Base-by-base conservation (phyloP, 2,113 vertebrate species). In the Ciconia boyciana region DNA sequence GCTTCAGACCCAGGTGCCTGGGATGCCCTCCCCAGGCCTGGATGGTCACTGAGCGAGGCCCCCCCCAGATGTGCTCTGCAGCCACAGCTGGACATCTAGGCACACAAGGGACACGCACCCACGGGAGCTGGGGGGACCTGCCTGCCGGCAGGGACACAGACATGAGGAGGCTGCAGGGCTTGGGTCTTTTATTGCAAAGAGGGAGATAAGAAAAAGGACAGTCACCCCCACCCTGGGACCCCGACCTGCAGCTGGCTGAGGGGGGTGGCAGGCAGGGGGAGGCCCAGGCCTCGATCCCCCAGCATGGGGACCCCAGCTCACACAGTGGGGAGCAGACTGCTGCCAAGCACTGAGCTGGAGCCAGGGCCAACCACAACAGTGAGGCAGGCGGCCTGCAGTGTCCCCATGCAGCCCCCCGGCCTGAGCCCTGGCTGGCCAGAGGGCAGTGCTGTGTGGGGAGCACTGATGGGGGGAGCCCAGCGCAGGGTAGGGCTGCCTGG, bases 101-200 rank as follows among this genome's bases (percentile, higher is more conserved):
- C 31, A 46, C 5, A 3, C 1, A 3, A 39, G 44, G 34, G 22
- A 83, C 32, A 44, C 10, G 13, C 6, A 13, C n/a, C 43, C 70
- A 24, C 0, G 4, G 78, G 34, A 68, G 16, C 8, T 7, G 6
- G 15, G 16, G 61, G 6, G 26, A 57, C 46, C 31, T 46, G 43
- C 55, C 48, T 48, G 57, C 60, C 9, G 6, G 41, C 58, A 60
- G 77, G 58, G 60, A 91, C 19, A 64, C 57, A 93, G 22, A 94
- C 49, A 89, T 5, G 16, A 83, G 66, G 58, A 92, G 74, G 93
- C 57, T 70, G 55, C 48, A 64, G 93, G 93, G 90, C 81, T 97
- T 80, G 62, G 39, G 81, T 78, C 91, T 91, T 97, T 98, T 98
- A 98, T 98, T 98, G 96, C 93, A 97, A 97, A 97, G 93, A 93